Evolutionary conservation across 1,140 invertebrate species (phyloP), one percentile per base, ranked within the genome.

Genomic region (Chrysomallon squamiferum): DNA sequence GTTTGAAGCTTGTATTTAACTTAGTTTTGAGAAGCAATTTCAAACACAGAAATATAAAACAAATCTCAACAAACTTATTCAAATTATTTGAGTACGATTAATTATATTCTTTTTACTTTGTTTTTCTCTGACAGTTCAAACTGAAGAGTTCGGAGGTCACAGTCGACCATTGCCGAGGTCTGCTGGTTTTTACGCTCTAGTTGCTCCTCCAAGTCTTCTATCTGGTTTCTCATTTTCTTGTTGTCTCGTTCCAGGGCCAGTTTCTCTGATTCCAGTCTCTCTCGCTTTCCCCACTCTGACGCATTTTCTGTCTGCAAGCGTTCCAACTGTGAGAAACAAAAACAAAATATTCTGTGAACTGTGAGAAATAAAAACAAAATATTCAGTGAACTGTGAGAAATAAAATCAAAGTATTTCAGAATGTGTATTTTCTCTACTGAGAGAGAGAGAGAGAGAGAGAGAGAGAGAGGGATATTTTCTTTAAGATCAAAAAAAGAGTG

Each of bases 291-390:
- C 95, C 95, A 97, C 80, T 96, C 95, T 5, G 92, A 89, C 1
- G 93, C 95, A 87, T 97, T 97, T 86, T 97, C 95, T 1, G 91
- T 90, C 87, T 97, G 95, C 6, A 96, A 86, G 72, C 89, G 87
- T 78, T 95, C 93, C 71, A 95, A 81, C 90, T 93, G 72, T 93
- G 72, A 50, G 84, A 84, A 59, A n/a, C 43, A 7, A 43, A 38
- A 7, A 38, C 35, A 38, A 38, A 38, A n/a, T 38, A 38, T n/a
- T n/a, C n/a, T n/a, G n/a, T n/a, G n/a, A 95, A 80, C 90, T 93
- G 72, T n/a, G n/a, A 50, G 84, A 84, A 58, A 18, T 50, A 5
- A 35, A n/a, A n/a, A n/a, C n/a, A n/a, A n/a, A n/a, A 27, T n/a
- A n/a, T n/a, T n/a, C n/a, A n/a, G n/a, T n/a, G n/a, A 95, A 80